Evolutionary conservation across 2,113 vertebrate species (phyloP).

Genomic region (Penelope pileata): DNA sequence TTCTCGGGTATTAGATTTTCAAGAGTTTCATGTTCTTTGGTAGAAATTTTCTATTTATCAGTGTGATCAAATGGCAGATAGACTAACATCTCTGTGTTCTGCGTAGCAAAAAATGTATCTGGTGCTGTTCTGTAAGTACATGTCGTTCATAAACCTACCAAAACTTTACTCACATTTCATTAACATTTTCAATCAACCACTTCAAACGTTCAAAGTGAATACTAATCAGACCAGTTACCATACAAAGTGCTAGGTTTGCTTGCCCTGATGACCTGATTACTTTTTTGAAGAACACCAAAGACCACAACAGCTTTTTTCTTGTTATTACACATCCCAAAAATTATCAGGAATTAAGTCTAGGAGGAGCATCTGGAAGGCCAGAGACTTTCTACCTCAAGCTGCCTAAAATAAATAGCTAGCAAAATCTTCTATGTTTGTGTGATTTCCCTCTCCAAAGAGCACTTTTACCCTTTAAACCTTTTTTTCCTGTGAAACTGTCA

Average conservation of each 20-base stretch:
- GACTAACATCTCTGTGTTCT: neutral
- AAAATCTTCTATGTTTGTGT: neutral
- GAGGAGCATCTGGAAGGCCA: neutral
- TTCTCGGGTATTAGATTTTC: neutral
- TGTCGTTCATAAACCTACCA: neutral
- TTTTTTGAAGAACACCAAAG: neutral
- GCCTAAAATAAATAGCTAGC: neutral
- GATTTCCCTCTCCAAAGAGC: neutral
- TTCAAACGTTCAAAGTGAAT: neutral
- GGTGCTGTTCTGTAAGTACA: neutral
- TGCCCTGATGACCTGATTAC: neutral
- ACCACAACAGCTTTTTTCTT: neutral
- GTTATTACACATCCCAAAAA: neutral
- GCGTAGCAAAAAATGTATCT: neutral
- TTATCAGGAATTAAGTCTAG: neutral
- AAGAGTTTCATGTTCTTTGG: neutral
- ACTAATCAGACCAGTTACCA: neutral
- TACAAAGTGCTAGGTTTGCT: neutral
- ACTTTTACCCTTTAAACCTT: neutral
- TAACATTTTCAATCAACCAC: neutral
- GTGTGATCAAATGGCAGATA: neutral
- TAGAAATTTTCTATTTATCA: neutral
- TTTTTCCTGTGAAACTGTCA: neutral
- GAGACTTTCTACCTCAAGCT: neutral
- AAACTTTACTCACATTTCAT: neutral